Evolutionary conservation across 2,113 vertebrate species (phyloP).

Genomic region (Zosterops japonicus): DNA sequence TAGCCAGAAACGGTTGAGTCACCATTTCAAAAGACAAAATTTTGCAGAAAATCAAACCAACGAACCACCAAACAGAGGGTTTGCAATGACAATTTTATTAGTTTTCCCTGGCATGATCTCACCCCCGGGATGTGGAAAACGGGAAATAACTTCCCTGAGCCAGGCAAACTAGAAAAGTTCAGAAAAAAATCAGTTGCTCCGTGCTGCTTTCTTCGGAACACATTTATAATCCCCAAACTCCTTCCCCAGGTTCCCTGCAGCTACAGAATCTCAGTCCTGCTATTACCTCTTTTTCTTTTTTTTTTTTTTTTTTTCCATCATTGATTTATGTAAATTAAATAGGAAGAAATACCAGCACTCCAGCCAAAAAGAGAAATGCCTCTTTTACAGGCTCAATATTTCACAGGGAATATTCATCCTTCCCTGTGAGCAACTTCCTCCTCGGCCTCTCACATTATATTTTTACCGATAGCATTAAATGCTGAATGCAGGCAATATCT

Average conservation of each 20-base stretch:
- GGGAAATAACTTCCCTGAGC: neutral
- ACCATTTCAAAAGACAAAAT: neutral
- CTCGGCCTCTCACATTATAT: slow-evolving; percentile 40
- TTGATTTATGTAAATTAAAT: slow-evolving; percentile 70
- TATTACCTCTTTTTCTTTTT: neutral
- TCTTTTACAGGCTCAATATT: slow-evolving; percentile 65
- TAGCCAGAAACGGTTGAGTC: neutral
- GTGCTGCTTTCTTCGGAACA: neutral
- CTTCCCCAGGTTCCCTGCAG: neutral
- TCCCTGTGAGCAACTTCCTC: slow-evolving; percentile 47
- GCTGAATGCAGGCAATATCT: slow-evolving; percentile 48
- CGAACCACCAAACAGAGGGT: neutral
- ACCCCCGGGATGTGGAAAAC: neutral
- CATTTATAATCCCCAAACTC: neutral
- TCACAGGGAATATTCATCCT: slow-evolving; percentile 67
- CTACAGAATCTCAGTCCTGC: slow-evolving; percentile 1
- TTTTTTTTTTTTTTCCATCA: neutral
- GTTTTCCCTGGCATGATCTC: neutral
- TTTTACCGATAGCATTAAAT: slow-evolving; percentile 66
- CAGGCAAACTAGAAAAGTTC: neutral
- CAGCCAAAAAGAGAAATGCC: slow-evolving; percentile 57
- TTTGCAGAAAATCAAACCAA: neutral
- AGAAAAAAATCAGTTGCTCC: neutral
- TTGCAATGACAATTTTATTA: neutral
- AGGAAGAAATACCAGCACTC: slow-evolving; percentile 48